Evolutionary conservation across 2,888 invertebrate genomes (phyloP).

Genomic region (Apotomis turbidana): DNA sequence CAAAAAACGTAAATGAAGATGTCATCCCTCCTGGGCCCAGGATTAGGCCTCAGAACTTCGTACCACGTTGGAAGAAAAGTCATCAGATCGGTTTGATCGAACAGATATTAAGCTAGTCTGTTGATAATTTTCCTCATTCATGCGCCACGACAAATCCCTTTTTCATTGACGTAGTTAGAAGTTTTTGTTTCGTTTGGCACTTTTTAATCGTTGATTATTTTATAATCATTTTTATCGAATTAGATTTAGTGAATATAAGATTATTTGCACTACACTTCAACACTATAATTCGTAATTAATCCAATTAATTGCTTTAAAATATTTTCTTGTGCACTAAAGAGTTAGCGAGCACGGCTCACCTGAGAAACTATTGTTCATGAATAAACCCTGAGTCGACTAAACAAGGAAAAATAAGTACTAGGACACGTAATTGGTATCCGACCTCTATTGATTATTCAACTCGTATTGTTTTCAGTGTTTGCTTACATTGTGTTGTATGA

Average conservation of each 20-base stretch:
- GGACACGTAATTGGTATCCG: not conserved
- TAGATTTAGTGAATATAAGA: too few relatives aligned
- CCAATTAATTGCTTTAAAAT: too few relatives aligned
- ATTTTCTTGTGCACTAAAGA: not conserved
- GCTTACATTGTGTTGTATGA: too few relatives aligned
- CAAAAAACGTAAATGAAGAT: not conserved
- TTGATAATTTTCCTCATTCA: not conserved
- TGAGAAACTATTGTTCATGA: not conserved
- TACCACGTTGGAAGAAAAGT: not conserved
- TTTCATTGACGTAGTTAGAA: not conserved
- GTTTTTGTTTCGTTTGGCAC: too few relatives aligned
- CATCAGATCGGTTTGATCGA: not conserved
- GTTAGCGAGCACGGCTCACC: not conserved
- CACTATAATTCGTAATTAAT: too few relatives aligned
- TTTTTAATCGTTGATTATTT: too few relatives aligned
- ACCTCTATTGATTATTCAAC: not conserved
- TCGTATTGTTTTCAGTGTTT: too few relatives aligned
- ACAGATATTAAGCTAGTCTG: not conserved
- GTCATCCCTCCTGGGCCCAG: not conserved
- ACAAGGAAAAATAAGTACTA: not conserved
- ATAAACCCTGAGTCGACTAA: not conserved
- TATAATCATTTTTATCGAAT: too few relatives aligned
- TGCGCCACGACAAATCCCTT: not conserved
- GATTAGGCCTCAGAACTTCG: not conserved
- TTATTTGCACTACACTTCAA: too few relatives aligned